Conservation (phyloP, 2,113 vertebrate genomes). For the Ptychochromis oligacanthus region DNA sequence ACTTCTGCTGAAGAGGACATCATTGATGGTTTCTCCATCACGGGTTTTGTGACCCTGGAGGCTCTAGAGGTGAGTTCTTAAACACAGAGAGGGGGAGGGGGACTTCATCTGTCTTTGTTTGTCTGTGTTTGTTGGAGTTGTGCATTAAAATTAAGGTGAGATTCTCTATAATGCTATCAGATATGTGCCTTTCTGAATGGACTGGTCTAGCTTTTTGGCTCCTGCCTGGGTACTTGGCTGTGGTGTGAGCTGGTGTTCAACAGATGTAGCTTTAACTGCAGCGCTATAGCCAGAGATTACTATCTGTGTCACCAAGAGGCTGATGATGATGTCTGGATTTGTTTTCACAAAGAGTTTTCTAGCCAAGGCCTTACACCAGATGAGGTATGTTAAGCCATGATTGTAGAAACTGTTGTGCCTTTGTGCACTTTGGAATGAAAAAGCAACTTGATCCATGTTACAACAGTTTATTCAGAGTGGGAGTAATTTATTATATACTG, state of each 20-base stretch:
- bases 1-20: constrained; percentile 94
- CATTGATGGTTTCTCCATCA: constrained; percentile 94
- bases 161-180: background rate
- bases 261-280: constrained; percentile 65
- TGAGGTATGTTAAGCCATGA: constrained; percentile 40
- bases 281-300: constrained; percentile 57
- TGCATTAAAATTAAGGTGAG: background rate
- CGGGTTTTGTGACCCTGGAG: constrained; percentile 91
- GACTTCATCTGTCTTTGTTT: background rate
- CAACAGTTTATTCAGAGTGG: constrained; percentile 57
- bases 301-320: constrained; percentile 55
- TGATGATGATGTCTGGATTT: constrained; percentile 44
- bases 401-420: constrained; percentile 36
- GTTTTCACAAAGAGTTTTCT: constrained; percentile 54
- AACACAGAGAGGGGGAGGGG: background rate
- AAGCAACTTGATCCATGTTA: constrained; percentile 65
- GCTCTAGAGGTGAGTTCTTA: constrained; percentile 88
- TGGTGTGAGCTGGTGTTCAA: constrained; percentile 59
- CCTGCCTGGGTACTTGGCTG: constrained; percentile 37
- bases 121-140: background rate
- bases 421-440: constrained; percentile 50
- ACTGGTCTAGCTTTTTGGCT: constrained; percentile 19
- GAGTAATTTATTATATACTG: constrained; percentile 59
- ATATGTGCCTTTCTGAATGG: background rate
- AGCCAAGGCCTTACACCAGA: constrained; percentile 44